These are phyloP conservation scores for Alexandromys fortis DNA, from an alignment of 2,113 vertebrate genomes.

Conservation along the genomic window DNA sequence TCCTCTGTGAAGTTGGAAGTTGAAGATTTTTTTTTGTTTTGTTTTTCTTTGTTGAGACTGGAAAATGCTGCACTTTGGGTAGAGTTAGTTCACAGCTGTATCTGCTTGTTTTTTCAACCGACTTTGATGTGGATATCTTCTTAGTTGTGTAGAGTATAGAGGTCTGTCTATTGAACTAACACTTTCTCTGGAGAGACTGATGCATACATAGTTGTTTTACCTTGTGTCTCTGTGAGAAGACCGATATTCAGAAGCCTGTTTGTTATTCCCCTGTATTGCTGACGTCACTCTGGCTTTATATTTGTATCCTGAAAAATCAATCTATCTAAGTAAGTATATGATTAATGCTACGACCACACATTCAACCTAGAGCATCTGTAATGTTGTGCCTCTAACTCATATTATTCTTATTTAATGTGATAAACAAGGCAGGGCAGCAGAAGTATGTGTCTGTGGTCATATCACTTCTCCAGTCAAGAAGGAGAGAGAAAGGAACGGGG, in stretches of 20 bases:
- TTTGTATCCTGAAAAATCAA: background rate
- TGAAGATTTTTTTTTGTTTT: background rate
- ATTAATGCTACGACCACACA: background rate
- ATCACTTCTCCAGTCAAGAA: background rate
- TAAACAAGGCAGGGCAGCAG: too few species aligned
- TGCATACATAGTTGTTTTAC: background rate
- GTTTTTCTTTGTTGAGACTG: background rate
- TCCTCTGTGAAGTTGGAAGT: background rate
- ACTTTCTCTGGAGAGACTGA: background rate
- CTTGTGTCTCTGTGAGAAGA: background rate
- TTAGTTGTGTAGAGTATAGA: too few species aligned
- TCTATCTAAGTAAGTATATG: constrained; percentile 40
- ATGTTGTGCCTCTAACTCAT: constrained; percentile 18
- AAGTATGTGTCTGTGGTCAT: too few species aligned
- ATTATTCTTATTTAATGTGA: constrained; percentile 49
- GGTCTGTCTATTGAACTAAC: background rate
- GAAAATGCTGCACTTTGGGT: background rate
- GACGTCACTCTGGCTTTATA: background rate
- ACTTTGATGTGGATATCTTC: background rate
- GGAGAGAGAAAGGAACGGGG: accelerated
- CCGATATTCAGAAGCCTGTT: background rate
- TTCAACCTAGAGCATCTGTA: background rate
- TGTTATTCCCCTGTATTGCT: background rate
- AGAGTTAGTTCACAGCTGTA: background rate
- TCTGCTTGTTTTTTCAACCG: background rate